Conservation (phyloP, 2,113 vertebrate genomes). For the Hyperopisus bebe region DNA sequence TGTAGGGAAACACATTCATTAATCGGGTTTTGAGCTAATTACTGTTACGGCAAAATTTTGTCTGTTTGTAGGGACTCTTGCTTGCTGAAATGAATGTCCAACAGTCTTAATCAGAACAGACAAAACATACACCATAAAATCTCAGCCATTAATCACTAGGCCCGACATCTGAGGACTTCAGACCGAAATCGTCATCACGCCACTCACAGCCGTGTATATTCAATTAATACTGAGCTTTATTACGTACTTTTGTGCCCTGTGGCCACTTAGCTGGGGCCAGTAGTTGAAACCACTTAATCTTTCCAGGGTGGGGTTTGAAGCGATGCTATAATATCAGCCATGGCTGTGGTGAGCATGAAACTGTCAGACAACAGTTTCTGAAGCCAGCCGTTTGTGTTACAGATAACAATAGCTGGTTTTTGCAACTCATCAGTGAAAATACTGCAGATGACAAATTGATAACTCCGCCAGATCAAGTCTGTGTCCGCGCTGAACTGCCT, state of each 20-base stretch:
- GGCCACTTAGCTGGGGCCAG: background rate
- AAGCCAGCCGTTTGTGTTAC: background rate
- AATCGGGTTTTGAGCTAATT: background rate
- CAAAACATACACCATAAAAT: background rate
- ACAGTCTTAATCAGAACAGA: background rate
- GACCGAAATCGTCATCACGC: background rate
- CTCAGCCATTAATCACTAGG: background rate
- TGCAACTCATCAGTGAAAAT: background rate
- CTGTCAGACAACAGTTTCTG: background rate
- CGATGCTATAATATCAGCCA: background rate
- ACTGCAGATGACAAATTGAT: constrained; percentile 11
- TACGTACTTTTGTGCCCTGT: background rate
- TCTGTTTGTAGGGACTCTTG: background rate
- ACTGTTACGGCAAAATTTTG: background rate
- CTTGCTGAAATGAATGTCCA: background rate
- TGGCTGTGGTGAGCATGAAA: background rate
- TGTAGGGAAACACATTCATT: background rate
- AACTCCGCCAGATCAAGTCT: constrained; percentile 1
- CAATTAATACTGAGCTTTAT: background rate
- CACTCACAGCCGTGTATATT: background rate
- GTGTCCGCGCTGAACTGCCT: background rate
- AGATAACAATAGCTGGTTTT: background rate
- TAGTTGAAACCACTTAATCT: background rate
- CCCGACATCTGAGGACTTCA: background rate
- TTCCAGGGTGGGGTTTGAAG: background rate